Conservation (phyloP, 2,797 vertebrate genomes). For the Borostomias antarcticus region DNA sequence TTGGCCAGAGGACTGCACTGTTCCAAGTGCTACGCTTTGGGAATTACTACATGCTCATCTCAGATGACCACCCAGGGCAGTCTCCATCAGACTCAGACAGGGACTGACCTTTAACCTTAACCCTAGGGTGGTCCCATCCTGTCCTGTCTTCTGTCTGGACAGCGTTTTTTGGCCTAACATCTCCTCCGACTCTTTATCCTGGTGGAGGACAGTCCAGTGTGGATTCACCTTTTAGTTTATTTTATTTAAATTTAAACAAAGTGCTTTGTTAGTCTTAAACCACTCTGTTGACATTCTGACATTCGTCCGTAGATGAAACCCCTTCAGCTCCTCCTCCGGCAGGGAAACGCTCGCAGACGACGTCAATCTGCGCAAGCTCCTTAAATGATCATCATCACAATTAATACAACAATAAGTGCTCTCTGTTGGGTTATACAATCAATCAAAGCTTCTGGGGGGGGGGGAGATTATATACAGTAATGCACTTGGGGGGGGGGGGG, state of each 20-base stretch:
- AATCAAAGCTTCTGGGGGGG: slow-evolving; percentile 66
- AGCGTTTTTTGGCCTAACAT: slow-evolving; percentile 62
- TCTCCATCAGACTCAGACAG: no score
- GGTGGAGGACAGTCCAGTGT: slow-evolving; percentile 73
- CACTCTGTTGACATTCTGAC: slow-evolving; percentile 79
- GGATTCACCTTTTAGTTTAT: slow-evolving; percentile 50
- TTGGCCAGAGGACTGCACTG: slow-evolving; percentile 28
- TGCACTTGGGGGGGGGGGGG: slow-evolving; percentile 58
- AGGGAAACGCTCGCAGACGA: slow-evolving; percentile 39
- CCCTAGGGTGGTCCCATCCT: no score
- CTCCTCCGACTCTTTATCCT: slow-evolving; percentile 62
- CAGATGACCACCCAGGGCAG: neutral
- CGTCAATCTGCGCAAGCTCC: slow-evolving; percentile 44
- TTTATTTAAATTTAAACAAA: slow-evolving; percentile 79
- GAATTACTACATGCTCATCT: slow-evolving; percentile 44
- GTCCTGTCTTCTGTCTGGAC: neutral
- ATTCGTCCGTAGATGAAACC: slow-evolving; percentile 46
- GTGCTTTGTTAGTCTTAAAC: slow-evolving; percentile 68
- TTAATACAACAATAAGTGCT: slow-evolving; percentile 80
- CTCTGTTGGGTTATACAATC: slow-evolving; percentile 77
- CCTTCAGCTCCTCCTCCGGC: no score
- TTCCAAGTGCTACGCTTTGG: slow-evolving; percentile 61
- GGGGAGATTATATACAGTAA: slow-evolving; percentile 46
- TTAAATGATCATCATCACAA: slow-evolving; percentile 52
- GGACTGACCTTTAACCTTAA: no score